Conservation (phyloP, 2,113 vertebrate genomes). For the Excalfactoria chinensis region DNA sequence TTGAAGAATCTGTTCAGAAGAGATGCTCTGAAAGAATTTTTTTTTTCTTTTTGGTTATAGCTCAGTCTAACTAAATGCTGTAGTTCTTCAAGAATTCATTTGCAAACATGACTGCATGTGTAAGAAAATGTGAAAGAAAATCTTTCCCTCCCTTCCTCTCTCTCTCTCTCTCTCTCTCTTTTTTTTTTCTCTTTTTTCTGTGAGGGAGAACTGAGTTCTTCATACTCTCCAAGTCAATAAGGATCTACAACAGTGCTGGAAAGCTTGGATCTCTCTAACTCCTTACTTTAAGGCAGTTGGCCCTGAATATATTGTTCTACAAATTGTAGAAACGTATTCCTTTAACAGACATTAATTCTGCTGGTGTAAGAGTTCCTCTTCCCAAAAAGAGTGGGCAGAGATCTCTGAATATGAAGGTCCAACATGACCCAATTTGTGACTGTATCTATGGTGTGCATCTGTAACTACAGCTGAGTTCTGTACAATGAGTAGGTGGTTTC, state of each 20-base stretch:
- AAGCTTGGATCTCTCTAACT: not conserved
- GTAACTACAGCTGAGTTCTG: not conserved
- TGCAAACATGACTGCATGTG: not conserved
- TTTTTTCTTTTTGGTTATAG: not conserved
- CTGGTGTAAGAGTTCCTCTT: not conserved
- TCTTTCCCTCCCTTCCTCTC: rapidly evolving
- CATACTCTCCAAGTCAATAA: not conserved
- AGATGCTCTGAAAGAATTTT: not conserved
- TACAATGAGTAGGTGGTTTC: not conserved
- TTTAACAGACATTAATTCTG: not conserved
- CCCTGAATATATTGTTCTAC: not conserved
- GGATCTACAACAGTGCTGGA: not conserved
- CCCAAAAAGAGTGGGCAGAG: not conserved
- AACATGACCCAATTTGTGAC: not conserved
- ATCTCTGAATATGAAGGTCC: not conserved
- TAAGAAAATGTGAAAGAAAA: not conserved
- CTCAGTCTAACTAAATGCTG: not conserved
- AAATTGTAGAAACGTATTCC: rapidly evolving
- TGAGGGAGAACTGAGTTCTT: not conserved
- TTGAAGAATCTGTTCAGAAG: not conserved
- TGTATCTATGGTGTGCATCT: not conserved
- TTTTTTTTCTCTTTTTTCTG: rapidly evolving
- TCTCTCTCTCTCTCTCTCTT: no score
- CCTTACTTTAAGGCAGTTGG: not conserved
- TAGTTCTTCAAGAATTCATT: not conserved